These are phyloP conservation scores for Hydrozoanthus gracilis DNA, from an alignment of 92 coral and sea anemone species.

Conservation along the genomic window DNA sequence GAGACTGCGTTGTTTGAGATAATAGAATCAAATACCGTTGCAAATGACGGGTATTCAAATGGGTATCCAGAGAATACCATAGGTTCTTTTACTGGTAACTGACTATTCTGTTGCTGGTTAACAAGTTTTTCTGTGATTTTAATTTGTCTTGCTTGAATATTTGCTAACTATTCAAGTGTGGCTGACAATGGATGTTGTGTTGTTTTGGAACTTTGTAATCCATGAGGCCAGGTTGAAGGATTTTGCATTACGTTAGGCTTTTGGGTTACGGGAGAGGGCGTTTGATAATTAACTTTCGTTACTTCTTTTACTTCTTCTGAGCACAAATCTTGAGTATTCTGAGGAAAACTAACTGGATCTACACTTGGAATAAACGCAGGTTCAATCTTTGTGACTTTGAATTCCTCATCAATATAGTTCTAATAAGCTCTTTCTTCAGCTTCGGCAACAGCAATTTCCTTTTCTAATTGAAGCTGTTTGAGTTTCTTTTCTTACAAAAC, in stretches of 20 bases:
- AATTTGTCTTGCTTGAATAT: conserved; percentile 4
- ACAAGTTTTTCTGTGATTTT: no score
- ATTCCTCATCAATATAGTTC: conserved; percentile 5
- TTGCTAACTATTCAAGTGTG: conserved; percentile 8
- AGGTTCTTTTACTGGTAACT: conserved; percentile 66
- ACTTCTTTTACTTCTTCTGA: not conserved
- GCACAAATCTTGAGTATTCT: conserved; percentile 19
- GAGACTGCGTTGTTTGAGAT: no score
- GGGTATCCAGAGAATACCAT: conserved; percentile 54
- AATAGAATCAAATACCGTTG: no score
- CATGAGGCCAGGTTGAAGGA: conserved; percentile 14
- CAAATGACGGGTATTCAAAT: conserved; percentile 51
- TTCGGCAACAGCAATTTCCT: conserved; percentile 59
- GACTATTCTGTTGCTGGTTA: no score
- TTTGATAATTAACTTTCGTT: not conserved
- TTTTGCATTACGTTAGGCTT: not conserved
- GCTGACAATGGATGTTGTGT: conserved; percentile 13
- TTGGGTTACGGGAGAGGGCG: not conserved
- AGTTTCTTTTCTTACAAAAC: no score
- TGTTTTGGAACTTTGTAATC: conserved; percentile 3
- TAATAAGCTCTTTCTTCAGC: conserved; percentile 51
- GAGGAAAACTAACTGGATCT: conserved; percentile 4
- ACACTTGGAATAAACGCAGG: conserved; percentile 26
- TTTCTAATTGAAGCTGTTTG: no score
- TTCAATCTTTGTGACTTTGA: not conserved